Conservation (phyloP, 2,888 invertebrate species). For the Hypena proboscidalis region DNA sequence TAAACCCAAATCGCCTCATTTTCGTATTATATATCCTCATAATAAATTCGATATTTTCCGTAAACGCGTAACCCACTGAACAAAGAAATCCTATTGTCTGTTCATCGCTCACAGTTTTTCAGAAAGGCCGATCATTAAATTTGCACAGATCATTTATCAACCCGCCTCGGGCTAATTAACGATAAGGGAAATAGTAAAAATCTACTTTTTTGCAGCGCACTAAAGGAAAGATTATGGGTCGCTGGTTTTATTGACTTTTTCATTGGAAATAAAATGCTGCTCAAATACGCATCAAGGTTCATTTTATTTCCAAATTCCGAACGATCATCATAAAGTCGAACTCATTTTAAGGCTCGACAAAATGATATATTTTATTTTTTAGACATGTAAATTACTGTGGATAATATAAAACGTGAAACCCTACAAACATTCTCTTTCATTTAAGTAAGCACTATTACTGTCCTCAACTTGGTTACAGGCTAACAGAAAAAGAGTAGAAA, state of each 20-base stretch:
- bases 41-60: constrained; percentile 15
- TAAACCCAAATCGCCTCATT: no score
- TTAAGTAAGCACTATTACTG: no score
- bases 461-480: no score
- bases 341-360: neutral
- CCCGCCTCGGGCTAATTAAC: constrained; percentile 36
- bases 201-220: constrained; percentile 24
- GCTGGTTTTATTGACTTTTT: constrained; percentile 29
- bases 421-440: no score
- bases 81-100: constrained; percentile 31
- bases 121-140: constrained; percentile 48
- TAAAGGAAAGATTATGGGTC: constrained; percentile 13
- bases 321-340: constrained; percentile 24
- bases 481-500: no score
- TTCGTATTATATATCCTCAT: constrained; percentile 4
- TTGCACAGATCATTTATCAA: constrained; percentile 51
- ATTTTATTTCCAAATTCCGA: constrained; percentile 15
- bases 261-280: constrained; percentile 16
- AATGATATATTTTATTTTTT: neutral
- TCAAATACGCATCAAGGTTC: no score
- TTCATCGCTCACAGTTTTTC: constrained; percentile 37
- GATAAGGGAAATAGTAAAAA: constrained; percentile 31
- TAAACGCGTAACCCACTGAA: constrained; percentile 17
- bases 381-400: no score
- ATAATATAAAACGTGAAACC: no score